Percentiles rank a stretch among this genome's conserved stretches.
Conservation (phyloP, 2,888 invertebrate species). For the Sesia apiformis region DNA sequence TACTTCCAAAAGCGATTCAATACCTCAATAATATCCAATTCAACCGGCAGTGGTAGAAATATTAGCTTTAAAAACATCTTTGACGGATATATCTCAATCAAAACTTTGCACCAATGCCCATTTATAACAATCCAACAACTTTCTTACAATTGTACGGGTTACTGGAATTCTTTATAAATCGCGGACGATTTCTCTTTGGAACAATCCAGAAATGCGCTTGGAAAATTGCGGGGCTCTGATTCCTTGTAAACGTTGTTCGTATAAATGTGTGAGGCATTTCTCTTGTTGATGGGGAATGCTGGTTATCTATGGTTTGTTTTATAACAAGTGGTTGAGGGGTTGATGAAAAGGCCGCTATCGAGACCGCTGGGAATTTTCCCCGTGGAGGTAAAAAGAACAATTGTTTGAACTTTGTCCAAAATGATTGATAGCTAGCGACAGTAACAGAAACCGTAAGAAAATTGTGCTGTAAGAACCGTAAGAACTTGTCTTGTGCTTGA, state of each 20-base stretch:
- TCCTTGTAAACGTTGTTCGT: not conserved
- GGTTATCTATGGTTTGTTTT: no score
- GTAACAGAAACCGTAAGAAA: no score
- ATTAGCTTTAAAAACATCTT: constrained; percentile 11
- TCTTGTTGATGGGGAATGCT: not conserved
- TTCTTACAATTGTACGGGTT: constrained; percentile 12
- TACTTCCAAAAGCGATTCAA: no score
- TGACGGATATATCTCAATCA: constrained; percentile 15
- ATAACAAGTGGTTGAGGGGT: no score
- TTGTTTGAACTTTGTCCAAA: no score
- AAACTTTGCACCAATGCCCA: constrained; percentile 18
- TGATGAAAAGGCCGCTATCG: no score
- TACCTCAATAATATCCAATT: no score
- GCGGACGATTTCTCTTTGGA: constrained; percentile 3
- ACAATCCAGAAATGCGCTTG: constrained; percentile 1
- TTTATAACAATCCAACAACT: constrained; percentile 16
- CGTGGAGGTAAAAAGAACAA: no score
- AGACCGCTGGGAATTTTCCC: no score
- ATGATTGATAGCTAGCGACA: no score
- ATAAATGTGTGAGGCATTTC: not conserved
- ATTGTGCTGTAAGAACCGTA: no score
- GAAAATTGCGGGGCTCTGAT: not conserved
- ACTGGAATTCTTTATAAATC: constrained; percentile 5
- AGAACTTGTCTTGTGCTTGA: no score
- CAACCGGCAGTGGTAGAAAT: not conserved